Conservation (phyloP, 2,888 invertebrate species). For the Carpatolechia fugitivella region DNA sequence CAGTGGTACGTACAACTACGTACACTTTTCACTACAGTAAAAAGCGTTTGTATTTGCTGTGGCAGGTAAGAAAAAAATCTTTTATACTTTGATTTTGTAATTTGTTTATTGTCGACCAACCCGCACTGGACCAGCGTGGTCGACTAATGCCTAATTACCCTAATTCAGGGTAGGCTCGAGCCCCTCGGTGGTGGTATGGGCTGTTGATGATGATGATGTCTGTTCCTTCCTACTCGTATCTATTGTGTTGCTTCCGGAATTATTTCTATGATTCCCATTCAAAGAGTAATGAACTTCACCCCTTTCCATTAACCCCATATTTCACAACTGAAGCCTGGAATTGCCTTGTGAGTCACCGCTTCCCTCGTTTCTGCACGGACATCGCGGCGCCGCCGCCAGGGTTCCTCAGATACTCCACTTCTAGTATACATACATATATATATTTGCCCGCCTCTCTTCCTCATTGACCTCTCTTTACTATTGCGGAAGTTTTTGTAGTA, state of each 20-base stretch:
- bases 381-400: neutral
- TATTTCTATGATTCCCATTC: neutral
- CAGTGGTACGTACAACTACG: neutral
- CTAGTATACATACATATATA: neutral
- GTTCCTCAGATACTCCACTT: neutral
- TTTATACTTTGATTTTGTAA: too few species aligned
- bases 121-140: too few species aligned
- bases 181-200: too few species aligned
- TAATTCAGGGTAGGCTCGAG: too few species aligned
- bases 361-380: neutral
- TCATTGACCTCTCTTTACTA: too few species aligned
- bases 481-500: too few species aligned
- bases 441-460: neutral
- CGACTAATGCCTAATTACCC: too few species aligned
- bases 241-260: too few species aligned
- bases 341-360: conserved; percentile 1
- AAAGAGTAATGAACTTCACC: neutral
- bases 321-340: neutral
- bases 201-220: too few species aligned
- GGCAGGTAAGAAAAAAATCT: too few species aligned
- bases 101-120: too few species aligned
- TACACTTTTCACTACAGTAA: neutral
- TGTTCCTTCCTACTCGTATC: too few species aligned
- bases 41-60: neutral
- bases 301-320: neutral